A percentile compares a stretch with the other conserved stretches of the same genome.
phyloP scores from a whole-genome alignment of 1,140 invertebrate genomes.

The Cydia fagiglandana region DNA sequence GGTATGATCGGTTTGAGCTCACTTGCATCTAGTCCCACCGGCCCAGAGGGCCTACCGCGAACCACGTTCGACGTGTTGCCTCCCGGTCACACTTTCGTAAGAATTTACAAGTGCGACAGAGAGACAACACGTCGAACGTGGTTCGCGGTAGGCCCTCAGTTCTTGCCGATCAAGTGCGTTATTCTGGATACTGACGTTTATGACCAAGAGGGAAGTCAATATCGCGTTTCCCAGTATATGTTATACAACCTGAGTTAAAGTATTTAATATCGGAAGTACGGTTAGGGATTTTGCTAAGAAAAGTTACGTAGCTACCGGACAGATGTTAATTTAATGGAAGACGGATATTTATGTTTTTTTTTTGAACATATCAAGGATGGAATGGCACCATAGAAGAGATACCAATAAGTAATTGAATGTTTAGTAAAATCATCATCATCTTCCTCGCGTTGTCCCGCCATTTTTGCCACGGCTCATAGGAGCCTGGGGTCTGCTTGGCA shows the following conservation, averaged over 20 bases:
- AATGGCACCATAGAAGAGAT: background rate
- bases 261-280: background rate
- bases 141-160: too few relatives aligned
- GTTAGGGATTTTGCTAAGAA: background rate
- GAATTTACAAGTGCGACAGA: too few relatives aligned
- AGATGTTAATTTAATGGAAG: constrained; percentile 2
- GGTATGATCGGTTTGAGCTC: background rate
- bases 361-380: background rate
- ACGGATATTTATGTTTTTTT: background rate
- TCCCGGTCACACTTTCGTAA: too few relatives aligned
- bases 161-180: background rate
- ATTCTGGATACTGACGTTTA: constrained; percentile 7
- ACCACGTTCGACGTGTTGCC: too few relatives aligned
- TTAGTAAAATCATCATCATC: too few relatives aligned
- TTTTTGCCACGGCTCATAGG: too few relatives aligned
- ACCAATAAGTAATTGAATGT: background rate
- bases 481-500: too few relatives aligned
- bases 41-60: too few relatives aligned
- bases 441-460: too few relatives aligned
- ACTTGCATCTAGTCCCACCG: background rate
- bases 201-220: background rate
- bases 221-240: constrained; percentile 4
- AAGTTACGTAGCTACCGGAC: background rate
- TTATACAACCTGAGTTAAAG: background rate
- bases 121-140: too few relatives aligned